These are phyloP conservation scores for Rhagonycha lutea DNA, from an alignment of 2,888 invertebrate species.

Conservation along the genomic window DNA sequence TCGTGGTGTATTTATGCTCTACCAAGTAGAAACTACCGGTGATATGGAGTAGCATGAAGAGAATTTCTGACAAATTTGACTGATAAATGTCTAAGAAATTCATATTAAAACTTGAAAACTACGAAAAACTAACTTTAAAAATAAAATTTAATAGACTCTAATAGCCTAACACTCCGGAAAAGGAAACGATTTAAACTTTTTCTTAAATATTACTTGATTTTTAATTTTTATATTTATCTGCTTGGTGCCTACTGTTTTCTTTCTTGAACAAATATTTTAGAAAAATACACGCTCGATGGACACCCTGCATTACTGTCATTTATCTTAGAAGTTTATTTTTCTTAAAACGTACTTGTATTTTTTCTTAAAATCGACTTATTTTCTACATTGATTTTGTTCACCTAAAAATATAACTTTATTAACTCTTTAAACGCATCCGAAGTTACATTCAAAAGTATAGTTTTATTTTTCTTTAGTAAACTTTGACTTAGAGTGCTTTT, in stretches of 20 bases:
- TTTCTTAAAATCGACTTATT: neutral
- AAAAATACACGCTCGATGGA: neutral
- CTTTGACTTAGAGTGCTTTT: neutral
- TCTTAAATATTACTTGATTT: neutral
- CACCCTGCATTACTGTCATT: neutral
- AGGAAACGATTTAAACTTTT: too few species aligned
- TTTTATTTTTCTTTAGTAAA: neutral
- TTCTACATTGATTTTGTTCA: neutral
- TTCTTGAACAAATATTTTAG: neutral
- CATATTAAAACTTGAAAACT: neutral
- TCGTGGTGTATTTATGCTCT: conserved; percentile 19
- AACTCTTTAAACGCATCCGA: neutral
- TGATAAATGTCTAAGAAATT: neutral
- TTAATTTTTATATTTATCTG: neutral
- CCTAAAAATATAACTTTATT: neutral
- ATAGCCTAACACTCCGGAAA: too few species aligned
- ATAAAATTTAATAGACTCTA: neutral
- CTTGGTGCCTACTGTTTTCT: neutral
- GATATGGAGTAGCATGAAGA: conserved; percentile 17
- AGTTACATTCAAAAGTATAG: neutral
- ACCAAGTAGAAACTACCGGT: conserved; percentile 16
- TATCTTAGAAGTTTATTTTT: neutral
- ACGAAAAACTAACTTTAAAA: neutral
- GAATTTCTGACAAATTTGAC: conserved; percentile 15
- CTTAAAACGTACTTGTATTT: neutral